Evolutionary conservation across 1,140 invertebrate genomes (phyloP).

Genomic region (Eufriesea mexicana): DNA sequence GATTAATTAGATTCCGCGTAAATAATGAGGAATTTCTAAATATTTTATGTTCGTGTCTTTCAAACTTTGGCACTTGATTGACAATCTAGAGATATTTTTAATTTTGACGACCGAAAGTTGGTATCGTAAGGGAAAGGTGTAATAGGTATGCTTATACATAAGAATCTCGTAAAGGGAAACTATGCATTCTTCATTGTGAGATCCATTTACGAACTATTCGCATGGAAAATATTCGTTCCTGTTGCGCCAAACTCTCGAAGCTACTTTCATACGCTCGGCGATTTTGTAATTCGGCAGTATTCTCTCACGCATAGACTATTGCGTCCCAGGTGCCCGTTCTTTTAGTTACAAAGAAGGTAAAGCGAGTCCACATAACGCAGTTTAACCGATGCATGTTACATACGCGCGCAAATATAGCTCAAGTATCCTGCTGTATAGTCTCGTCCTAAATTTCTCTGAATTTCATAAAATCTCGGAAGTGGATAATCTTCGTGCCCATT

Average conservation of each 20-base stretch:
- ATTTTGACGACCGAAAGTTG: background rate
- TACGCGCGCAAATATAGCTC: conserved; percentile 9
- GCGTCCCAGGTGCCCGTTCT: conserved; percentile 14
- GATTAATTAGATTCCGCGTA: background rate
- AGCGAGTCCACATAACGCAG: background rate
- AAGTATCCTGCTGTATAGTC: conserved; percentile 45
- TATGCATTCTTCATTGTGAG: conserved; percentile 18
- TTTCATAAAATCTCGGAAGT: background rate
- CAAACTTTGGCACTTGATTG: background rate
- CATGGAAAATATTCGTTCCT: conserved; percentile 27
- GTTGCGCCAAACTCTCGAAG: conserved; percentile 22
- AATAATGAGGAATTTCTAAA: no score
- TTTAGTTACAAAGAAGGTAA: conserved; percentile 20
- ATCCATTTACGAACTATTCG: conserved; percentile 7
- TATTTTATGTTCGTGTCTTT: background rate
- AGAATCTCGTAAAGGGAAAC: background rate
- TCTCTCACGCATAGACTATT: conserved; percentile 47
- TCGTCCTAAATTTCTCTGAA: conserved; percentile 51
- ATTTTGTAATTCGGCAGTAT: conserved; percentile 58
- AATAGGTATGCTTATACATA: background rate
- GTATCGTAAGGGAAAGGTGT: no score
- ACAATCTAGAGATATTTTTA: background rate
- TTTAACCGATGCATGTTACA: background rate
- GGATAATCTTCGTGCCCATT: background rate
- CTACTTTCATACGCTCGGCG: background rate